Evolutionary conservation across 2,888 invertebrate species (phyloP).

Genomic region (Ophion costatus): DNA sequence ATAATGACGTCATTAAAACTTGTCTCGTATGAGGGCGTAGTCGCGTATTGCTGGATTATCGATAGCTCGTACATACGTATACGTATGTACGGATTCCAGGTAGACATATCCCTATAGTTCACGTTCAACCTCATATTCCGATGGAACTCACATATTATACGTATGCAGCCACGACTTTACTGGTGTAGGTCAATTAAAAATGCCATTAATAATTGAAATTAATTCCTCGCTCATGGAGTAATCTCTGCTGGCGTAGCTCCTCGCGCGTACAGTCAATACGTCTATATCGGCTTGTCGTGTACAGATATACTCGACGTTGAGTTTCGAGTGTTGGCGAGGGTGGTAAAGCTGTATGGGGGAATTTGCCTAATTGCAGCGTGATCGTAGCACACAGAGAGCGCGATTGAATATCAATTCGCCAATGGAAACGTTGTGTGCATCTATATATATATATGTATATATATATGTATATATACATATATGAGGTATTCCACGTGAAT

Average conservation of each 20-base stretch:
- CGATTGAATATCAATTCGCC: conserved; percentile 62
- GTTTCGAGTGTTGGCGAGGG: conserved; percentile 33
- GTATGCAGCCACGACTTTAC: conserved; percentile 21
- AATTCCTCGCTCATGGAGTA: conserved; percentile 53
- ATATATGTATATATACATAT: conserved; percentile 1
- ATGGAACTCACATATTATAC: conserved; percentile 46
- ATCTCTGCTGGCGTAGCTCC: conserved; percentile 28
- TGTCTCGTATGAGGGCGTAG: conserved; percentile 43
- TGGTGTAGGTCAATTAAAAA: conserved; percentile 60
- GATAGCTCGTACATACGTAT: conserved; percentile 2
- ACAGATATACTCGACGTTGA: conserved; percentile 30
- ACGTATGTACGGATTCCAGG: not conserved
- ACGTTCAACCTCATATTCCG: conserved; percentile 49
- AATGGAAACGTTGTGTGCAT: conserved; percentile 17
- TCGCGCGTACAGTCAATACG: not conserved
- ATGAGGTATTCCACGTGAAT: too few species aligned
- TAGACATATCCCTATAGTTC: conserved; percentile 3
- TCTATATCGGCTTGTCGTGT: not conserved
- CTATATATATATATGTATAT: not conserved
- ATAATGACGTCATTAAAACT: conserved; percentile 65
- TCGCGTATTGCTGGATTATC: conserved; percentile 49
- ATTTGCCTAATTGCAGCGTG: conserved; percentile 62
- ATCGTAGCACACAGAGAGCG: conserved; percentile 35
- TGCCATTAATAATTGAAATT: conserved; percentile 60
- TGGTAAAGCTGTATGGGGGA: conserved; percentile 20